Conservation (phyloP, 2,888 invertebrate genomes). For the Myopa tessellatipennis region DNA sequence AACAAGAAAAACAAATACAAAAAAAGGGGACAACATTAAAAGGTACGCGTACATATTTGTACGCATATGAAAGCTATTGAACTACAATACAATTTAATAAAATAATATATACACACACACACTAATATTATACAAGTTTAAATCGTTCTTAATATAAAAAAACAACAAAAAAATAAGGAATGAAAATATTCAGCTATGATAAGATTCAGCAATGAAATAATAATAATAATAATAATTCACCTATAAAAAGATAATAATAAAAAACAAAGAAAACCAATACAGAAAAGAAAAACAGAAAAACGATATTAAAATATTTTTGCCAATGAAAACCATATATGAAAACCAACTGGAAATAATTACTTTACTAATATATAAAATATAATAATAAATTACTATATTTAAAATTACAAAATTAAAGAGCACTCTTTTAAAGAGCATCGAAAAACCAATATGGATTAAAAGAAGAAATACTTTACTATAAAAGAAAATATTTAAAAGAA, state of each 20-base stretch:
- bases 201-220: slow-evolving; percentile 9
- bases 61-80: slow-evolving; percentile 8
- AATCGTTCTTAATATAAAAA: slow-evolving; percentile 47
- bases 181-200: slow-evolving; percentile 38
- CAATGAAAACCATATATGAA: slow-evolving; percentile 46
- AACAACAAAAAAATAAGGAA: slow-evolving; percentile 42
- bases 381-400: slow-evolving; percentile 26
- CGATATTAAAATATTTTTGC: slow-evolving; percentile 50
- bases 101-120: slow-evolving; percentile 22
- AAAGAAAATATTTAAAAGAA: background rate
- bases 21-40: slow-evolving; percentile 8
- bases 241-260: too few relatives aligned
- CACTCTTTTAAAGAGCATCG: background rate
- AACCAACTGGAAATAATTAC: slow-evolving; percentile 59
- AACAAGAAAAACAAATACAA: background rate
- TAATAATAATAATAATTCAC: too few relatives aligned
- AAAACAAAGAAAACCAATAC: background rate
- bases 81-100: too few relatives aligned
- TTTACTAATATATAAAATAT: slow-evolving; percentile 51
- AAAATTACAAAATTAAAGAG: slow-evolving; percentile 2
- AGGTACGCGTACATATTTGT: slow-evolving; percentile 24
- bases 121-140: slow-evolving; percentile 42
- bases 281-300: slow-evolving; percentile 14
- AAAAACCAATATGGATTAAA: slow-evolving; percentile 25
- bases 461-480: slow-evolving; percentile 23